These are phyloP conservation scores for Protobothrops mucrosquamatus DNA, from an alignment of 2,113 vertebrate genomes.

Conservation along the genomic window DNA sequence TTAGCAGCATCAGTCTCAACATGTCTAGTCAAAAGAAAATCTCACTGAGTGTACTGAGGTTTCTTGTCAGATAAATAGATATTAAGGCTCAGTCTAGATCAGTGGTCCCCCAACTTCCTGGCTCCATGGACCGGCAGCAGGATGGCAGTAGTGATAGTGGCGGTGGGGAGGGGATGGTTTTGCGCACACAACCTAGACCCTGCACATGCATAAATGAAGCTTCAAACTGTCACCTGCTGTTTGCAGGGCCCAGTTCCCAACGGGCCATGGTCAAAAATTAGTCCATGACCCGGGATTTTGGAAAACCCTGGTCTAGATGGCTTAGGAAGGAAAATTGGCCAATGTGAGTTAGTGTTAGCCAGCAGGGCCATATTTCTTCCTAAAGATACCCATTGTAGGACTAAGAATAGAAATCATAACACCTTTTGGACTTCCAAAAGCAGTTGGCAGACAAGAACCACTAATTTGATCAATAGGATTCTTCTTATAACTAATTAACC, in stretches of 20 bases:
- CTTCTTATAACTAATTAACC: background rate
- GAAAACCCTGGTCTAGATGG: background rate
- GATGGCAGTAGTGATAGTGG: background rate
- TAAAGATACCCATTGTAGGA: background rate
- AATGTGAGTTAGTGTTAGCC: background rate
- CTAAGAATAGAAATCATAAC: background rate
- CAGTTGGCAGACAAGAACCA: background rate
- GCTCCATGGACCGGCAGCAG: background rate
- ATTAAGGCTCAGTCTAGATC: background rate
- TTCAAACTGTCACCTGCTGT: background rate
- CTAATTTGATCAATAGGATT: background rate
- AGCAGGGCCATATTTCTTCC: background rate
- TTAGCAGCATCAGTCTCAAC: background rate
- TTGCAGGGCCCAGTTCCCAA: background rate
- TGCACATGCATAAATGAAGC: background rate
- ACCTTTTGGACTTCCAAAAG: background rate
- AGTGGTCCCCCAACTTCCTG: background rate
- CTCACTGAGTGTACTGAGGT: background rate
- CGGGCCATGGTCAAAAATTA: background rate
- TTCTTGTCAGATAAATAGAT: background rate
- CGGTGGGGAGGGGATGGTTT: background rate
- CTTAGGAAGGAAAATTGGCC: background rate
- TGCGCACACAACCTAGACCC: background rate
- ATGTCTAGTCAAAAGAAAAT: background rate
- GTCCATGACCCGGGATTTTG: background rate